Evolutionary conservation across 2,797 vertebrate species (phyloP), one percentile per base, ranked within the genome.

Genomic region (Crenuchus spilurus): DNA sequence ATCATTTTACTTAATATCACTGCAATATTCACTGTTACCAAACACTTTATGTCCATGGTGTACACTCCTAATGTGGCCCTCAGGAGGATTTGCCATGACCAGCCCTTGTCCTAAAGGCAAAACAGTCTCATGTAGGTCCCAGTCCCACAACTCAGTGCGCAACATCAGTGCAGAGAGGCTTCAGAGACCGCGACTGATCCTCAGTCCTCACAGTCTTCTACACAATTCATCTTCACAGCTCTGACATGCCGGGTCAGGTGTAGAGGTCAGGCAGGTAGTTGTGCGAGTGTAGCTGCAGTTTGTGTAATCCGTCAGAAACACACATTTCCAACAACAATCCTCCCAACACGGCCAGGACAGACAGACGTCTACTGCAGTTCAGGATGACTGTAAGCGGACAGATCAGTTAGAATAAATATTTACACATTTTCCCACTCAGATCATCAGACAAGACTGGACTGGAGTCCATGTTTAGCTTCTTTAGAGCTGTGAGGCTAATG

Each of bases 321-420:
- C 87, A 80, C 22, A 87, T 94, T 90, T 99, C 97, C 13, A 93
- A 82, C 80, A 97, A 83, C 58, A 97, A 88, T 54, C 97, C 97
- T 0, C 89, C 77, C 35, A 93, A 70, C 79, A 98, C 90, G 0
- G 94, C 92, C 83, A 91, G 16, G 79, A 96, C 71, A 1, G 96
- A 92, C 7, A 95, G 84, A 46, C 90, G 85, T 20, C 95, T 89
- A 46, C 88, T 95, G 88, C 93, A 89, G 84, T 98, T 96, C 77
- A 99, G 84, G 31, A 95, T 94, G 84, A 98, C 97, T 99, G 85
- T 1, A 30, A 74, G n/a, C n/a, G n/a, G n/a, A n/a, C n/a, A n/a
- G n/a, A n/a, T n/a, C n/a, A n/a, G n/a, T n/a, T n/a, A n/a, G n/a
- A n/a, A n/a, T n/a, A n/a, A n/a, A n/a, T n/a, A n/a, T n/a, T n/a